Base-by-base conservation (phyloP, 2,113 vertebrate genomes). In the Cochlearius cochlearius region DNA sequence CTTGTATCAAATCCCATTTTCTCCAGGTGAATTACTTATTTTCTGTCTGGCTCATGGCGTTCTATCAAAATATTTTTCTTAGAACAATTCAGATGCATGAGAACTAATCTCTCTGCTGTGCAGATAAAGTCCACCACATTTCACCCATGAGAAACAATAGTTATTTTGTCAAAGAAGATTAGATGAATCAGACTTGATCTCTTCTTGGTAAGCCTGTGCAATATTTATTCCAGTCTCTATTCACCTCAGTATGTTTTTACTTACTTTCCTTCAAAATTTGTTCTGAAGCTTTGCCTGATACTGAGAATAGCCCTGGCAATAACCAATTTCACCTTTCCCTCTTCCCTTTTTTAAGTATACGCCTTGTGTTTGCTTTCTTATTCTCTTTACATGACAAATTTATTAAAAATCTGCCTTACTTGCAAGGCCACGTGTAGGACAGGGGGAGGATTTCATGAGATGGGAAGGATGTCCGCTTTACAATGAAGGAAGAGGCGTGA, bases 111-210 rank as follows among this genome's bases (percentile, higher is more conserved):
- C 2, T 87, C 50, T 81, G 34, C 81, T 53, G 43, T 82, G 71
- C 64, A 75, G 74, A 92, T 88, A 56, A 93, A 93, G 43, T 82
- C 74, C 23, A 72, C 34, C 34, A 36, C 58, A 36, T 93, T 88
- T 94, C 81, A 88, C 56, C 63, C 53, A 47, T 67, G 69, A 82
- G 81, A 93, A 97, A 94, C 60, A 88, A 59, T 63, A 93, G 38
- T 86, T 97, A 82, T 94, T 95, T 93, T 94, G 74, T 90, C 71
- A 92, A 39, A 82, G 74, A 59, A 47, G 66, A 90, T 91, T 82
- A 93, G 66, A 72, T 78, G 66, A 94, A 74, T 93, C 74, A 88
- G 69, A 86, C 23, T 91, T 80, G 84, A 89, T 94, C 63, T 45
- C 53, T 63, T 86, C 78, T 52, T 75, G 49, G 58, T 92, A 86